phyloP scores from a whole-genome alignment of 35 echinoderm and acorn worm species.

The Chiridota heheva region DNA sequence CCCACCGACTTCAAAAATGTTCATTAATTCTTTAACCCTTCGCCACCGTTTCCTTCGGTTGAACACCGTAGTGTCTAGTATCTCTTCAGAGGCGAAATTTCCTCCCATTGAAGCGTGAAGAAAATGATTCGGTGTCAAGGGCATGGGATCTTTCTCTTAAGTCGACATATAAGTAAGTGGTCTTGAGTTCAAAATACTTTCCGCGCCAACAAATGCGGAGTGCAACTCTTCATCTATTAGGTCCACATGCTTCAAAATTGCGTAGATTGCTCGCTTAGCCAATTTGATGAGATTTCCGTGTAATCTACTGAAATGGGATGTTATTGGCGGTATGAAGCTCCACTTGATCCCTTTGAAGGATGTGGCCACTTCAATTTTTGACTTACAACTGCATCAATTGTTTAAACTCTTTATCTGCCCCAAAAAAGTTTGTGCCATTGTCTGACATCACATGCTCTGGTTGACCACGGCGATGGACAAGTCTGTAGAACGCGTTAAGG shows the following conservation, averaged over 20 bases:
- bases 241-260: neutral
- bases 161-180: constrained; percentile 11
- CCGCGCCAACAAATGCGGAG: neutral
- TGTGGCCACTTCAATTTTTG: neutral
- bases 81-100: neutral
- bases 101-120: neutral
- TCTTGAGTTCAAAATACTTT: constrained; percentile 12
- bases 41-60: constrained; percentile 12
- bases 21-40: neutral
- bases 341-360: neutral
- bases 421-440: constrained; percentile 55
- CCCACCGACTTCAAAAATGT: constrained; percentile 11
- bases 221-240: neutral
- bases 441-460: constrained; percentile 42
- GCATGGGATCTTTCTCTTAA: neutral
- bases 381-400: constrained; percentile 10
- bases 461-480: constrained; percentile 40
- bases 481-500: constrained; percentile 44
- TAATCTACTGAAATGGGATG: neutral
- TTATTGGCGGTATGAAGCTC: neutral
- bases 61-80: neutral
- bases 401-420: constrained; percentile 46
- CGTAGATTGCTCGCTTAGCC: too few relatives aligned
- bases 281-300: neutral
- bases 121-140: constrained; percentile 39